phyloP scores from a whole-genome alignment of 2,797 vertebrate species.

The Miichthys miiuy region DNA sequence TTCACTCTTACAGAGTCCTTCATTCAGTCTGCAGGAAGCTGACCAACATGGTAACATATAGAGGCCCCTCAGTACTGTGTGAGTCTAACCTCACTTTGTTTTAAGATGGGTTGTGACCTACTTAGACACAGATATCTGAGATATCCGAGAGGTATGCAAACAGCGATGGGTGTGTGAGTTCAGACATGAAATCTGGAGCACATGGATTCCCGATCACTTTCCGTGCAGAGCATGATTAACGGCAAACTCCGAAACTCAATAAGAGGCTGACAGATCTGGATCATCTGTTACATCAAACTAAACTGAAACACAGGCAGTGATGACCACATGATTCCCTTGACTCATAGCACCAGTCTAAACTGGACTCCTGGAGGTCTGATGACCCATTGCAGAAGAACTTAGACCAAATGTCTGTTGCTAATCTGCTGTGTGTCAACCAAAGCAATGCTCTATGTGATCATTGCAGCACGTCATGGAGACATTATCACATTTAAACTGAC shows the following conservation, averaged over 20 bases:
- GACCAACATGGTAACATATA: conserved; percentile 13
- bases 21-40: conserved; percentile 33
- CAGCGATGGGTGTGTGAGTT: conserved; percentile 29
- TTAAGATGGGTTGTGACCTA: conserved; percentile 47
- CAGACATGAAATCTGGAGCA: conserved; percentile 30
- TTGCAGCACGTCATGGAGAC: not conserved
- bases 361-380: conserved; percentile 34
- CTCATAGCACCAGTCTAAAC: conserved; percentile 44
- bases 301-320: conserved; percentile 20
- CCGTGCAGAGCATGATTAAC: conserved; percentile 37
- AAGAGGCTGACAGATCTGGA: conserved; percentile 19
- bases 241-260: conserved; percentile 18
- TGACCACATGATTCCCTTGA: conserved; percentile 58
- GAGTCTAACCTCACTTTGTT: conserved; percentile 7
- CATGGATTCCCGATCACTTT: conserved; percentile 11
- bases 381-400: conserved; percentile 17
- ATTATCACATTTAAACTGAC: not conserved
- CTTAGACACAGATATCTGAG: conserved; percentile 43
- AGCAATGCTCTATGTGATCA: not conserved
- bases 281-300: conserved; percentile 44
- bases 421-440: conserved; percentile 4
- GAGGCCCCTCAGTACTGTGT: not conserved
- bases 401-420: not conserved
- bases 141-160: conserved; percentile 48
- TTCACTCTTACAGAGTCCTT: conserved; percentile 15